Conservation (phyloP, 2,888 invertebrate genomes). For the Eupsilia transversa region DNA sequence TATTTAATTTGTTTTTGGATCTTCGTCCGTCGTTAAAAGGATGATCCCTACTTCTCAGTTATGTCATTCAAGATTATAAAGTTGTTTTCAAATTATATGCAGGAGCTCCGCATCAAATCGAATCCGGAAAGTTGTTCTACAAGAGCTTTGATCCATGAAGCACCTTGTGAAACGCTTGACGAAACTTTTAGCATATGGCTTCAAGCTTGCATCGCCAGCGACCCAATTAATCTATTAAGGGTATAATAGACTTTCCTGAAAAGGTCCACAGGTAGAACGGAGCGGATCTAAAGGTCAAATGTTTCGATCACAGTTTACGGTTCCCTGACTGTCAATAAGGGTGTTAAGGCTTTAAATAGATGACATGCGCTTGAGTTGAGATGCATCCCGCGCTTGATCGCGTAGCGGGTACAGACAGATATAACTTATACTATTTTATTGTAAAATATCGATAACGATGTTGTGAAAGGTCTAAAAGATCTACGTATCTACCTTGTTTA, state of each 20-base stretch:
- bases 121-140: background rate
- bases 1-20: background rate
- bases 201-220: background rate
- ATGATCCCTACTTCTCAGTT: background rate
- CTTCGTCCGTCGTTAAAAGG: background rate
- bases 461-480: background rate
- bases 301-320: conserved; percentile 43
- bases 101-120: background rate
- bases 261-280: background rate
- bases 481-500: background rate
- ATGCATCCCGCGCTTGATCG: conserved; percentile 10
- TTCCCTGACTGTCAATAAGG: conserved; percentile 8
- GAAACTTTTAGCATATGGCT: background rate
- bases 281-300: conserved; percentile 38
- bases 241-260: background rate
- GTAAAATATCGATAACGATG: background rate
- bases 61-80: no score
- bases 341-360: conserved; percentile 23
- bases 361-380: conserved; percentile 13
- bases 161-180: background rate
- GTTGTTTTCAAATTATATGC: background rate
- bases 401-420: background rate
- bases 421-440: background rate
- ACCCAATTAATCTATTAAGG: background rate
- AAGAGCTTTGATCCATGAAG: background rate